A percentile compares a stretch with the other conserved stretches of the same genome.
Evolutionary conservation across 2,888 invertebrate genomes (phyloP).

Genomic region (Ferrisia virgata): DNA sequence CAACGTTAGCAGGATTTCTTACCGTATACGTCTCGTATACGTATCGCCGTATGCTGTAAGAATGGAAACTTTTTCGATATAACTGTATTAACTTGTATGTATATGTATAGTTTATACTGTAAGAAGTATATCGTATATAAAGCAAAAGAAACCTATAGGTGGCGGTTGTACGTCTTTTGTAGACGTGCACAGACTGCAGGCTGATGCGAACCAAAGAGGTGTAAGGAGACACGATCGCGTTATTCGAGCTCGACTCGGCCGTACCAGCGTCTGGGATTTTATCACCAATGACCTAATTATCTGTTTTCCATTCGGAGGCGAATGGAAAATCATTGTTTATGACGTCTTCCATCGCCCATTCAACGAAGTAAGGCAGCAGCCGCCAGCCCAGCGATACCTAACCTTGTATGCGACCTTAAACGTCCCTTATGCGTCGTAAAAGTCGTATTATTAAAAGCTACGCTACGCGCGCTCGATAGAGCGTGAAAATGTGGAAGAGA

Average conservation of each 20-base stretch:
- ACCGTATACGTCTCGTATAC: background rate
- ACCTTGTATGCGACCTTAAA: background rate
- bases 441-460: background rate
- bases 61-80: background rate
- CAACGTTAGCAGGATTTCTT: background rate
- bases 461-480: background rate
- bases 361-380: background rate
- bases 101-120: background rate
- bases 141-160: background rate
- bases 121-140: too few species aligned
- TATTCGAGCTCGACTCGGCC: background rate
- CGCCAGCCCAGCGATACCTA: background rate
- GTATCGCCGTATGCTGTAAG: too few species aligned
- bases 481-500: background rate
- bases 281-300: constrained; percentile 17
- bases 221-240: background rate
- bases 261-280: background rate
- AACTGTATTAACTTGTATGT: background rate
- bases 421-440: background rate
- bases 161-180: too few species aligned
- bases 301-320: background rate
- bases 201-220: background rate
- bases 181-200: background rate
- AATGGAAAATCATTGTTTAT: background rate
- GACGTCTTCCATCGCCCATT: background rate